Evolutionary conservation across 2,888 invertebrate species (phyloP).

Genomic region (Galeruca laticollis): DNA sequence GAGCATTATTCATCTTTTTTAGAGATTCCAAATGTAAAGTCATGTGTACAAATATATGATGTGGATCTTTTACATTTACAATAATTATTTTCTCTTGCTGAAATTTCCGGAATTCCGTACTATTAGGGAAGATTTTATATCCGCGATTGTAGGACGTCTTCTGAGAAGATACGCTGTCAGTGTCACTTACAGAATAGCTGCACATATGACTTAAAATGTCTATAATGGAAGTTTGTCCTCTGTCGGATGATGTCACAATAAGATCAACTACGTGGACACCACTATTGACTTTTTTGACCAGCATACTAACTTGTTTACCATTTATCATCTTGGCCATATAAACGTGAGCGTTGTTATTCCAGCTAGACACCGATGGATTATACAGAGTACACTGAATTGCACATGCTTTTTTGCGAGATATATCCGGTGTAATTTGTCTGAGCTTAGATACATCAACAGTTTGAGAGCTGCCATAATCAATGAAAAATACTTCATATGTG

Average conservation of each 20-base stretch:
- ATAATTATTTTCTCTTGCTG: slow-evolving; percentile 69
- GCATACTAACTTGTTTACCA: slow-evolving; percentile 63
- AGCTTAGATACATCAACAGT: slow-evolving; percentile 69
- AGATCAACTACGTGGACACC: slow-evolving; percentile 66
- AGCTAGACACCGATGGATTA: slow-evolving; percentile 69
- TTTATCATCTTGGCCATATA: slow-evolving; percentile 73
- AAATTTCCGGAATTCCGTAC: slow-evolving; percentile 60
- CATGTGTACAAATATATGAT: slow-evolving; percentile 75
- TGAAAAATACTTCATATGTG: slow-evolving; percentile 70
- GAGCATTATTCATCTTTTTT: slow-evolving; percentile 48
- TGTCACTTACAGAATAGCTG: slow-evolving; percentile 41
- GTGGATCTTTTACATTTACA: slow-evolving; percentile 73
- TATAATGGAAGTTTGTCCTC: slow-evolving; percentile 63
- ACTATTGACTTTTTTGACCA: slow-evolving; percentile 52
- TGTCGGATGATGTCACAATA: slow-evolving; percentile 55
- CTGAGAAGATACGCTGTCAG: slow-evolving; percentile 29
- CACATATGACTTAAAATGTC: slow-evolving; percentile 63
- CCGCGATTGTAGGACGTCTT: slow-evolving; percentile 37
- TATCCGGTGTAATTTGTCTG: slow-evolving; percentile 66
- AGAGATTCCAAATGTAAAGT: slow-evolving; percentile 50
- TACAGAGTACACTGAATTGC: slow-evolving; percentile 73
- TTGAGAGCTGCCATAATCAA: slow-evolving; percentile 75
- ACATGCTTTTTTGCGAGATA: slow-evolving; percentile 67
- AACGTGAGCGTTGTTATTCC: slow-evolving; percentile 70
- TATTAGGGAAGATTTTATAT: slow-evolving; percentile 53